A percentile compares a stretch with the other conserved stretches of the same genome.
Evolutionary conservation across 2,888 invertebrate genomes (phyloP).

Genomic region (Coecobrya sp.): DNA sequence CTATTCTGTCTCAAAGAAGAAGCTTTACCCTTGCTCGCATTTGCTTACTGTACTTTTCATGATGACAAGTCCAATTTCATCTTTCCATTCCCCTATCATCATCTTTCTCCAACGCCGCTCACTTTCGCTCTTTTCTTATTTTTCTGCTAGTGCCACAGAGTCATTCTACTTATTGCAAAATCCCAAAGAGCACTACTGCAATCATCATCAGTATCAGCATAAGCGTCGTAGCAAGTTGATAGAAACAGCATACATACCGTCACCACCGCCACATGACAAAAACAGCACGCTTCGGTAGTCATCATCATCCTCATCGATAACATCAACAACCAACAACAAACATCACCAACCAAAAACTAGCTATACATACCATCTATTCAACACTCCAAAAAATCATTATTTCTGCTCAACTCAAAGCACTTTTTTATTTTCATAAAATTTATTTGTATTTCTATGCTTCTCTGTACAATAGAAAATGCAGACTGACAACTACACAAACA

Average conservation of each 20-base stretch:
- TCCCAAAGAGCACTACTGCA: constrained; percentile 33
- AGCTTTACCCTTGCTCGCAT: not conserved
- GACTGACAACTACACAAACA: not conserved
- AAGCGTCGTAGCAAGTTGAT: not conserved
- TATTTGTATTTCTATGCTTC: not conserved
- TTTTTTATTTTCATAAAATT: constrained; percentile 36
- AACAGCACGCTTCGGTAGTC: constrained; percentile 51
- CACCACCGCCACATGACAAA: constrained; percentile 64
- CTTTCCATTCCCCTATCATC: constrained; percentile 37
- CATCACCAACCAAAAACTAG: not conserved
- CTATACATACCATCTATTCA: not conserved
- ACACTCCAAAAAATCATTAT: constrained; percentile 40
- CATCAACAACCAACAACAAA: constrained; percentile 44
- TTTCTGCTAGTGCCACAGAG: constrained; percentile 2
- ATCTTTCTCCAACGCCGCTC: not conserved
- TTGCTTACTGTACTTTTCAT: not conserved
- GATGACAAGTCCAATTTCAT: constrained; percentile 74
- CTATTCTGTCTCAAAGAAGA: not conserved
- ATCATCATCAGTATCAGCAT: constrained; percentile 15
- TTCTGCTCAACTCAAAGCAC: constrained; percentile 12
- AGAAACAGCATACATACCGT: not conserved
- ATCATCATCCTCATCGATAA: constrained; percentile 54
- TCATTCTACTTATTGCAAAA: constrained; percentile 69
- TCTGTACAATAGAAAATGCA: not conserved
- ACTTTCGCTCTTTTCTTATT: constrained; percentile 53